Evolutionary conservation across 2,113 vertebrate species (phyloP).

Genomic region (Picathartes gymnocephalus): DNA sequence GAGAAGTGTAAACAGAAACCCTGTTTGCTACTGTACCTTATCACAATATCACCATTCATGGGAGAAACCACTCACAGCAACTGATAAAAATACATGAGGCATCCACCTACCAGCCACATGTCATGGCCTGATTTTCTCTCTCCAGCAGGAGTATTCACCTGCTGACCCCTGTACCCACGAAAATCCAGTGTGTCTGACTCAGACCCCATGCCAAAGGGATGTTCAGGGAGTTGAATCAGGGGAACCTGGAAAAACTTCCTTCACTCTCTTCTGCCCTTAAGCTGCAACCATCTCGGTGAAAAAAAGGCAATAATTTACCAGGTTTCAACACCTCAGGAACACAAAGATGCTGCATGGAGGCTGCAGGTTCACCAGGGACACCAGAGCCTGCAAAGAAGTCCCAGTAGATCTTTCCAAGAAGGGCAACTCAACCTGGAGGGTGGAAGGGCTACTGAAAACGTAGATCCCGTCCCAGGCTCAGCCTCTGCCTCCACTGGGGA

Average conservation of each 20-base stretch:
- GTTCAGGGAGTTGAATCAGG: not conserved
- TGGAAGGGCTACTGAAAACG: not conserved
- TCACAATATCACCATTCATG: not conserved
- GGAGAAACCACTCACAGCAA: not conserved
- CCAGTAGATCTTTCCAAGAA: not conserved
- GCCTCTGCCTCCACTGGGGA: not conserved
- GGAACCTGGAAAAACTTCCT: not conserved
- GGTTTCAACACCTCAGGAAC: not conserved
- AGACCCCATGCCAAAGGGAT: not conserved
- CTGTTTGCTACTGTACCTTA: slow-evolving; percentile 21
- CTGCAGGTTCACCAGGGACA: not conserved
- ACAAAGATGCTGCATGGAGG: not conserved
- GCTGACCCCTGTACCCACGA: not conserved
- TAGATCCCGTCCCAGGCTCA: not conserved
- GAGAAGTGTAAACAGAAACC: slow-evolving; percentile 52
- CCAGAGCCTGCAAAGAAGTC: not conserved
- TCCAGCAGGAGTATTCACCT: not conserved
- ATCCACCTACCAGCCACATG: not conserved
- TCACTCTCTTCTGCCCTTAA: not conserved
- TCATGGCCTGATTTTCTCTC: not conserved
- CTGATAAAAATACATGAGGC: not conserved
- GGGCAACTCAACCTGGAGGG: accelerated
- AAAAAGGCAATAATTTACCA: not conserved
- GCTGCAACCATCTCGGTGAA: not conserved
- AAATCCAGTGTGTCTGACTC: not conserved